Conservation (phyloP, 2,113 vertebrate species). For the Antigone vipio region DNA sequence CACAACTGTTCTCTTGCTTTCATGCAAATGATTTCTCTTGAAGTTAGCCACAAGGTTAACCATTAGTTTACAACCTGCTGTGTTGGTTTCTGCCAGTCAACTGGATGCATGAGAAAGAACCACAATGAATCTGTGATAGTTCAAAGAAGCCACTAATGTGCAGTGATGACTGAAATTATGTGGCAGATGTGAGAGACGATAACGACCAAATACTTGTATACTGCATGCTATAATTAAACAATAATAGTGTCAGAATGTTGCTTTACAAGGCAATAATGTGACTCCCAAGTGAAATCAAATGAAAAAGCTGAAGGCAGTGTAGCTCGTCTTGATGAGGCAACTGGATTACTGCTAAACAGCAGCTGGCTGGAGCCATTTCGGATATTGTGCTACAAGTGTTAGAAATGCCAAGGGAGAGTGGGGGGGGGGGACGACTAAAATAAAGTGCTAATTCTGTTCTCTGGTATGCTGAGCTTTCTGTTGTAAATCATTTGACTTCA, state of each 20-base stretch:
- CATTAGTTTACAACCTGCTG: neutral
- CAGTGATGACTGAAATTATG: conserved; percentile 8
- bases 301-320: conserved; percentile 29
- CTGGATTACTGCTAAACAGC: conserved; percentile 12
- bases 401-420: neutral
- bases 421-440: neutral
- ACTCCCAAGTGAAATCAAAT: conserved; percentile 52
- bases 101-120: neutral
- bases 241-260: conserved; percentile 39
- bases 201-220: conserved; percentile 32
- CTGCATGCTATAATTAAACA: conserved; percentile 28
- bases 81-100: neutral
- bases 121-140: neutral
- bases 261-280: conserved; percentile 57
- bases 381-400: conserved; percentile 2
- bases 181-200: conserved; percentile 13
- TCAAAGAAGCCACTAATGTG: neutral
- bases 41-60: neutral
- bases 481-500: neutral
- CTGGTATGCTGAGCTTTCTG: neutral
- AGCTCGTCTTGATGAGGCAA: conserved; percentile 28
- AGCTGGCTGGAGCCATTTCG: conserved; percentile 14
- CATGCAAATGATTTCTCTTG: neutral
- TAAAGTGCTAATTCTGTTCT: neutral
- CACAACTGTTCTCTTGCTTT: neutral